phyloP scores from a whole-genome alignment of 2,113 vertebrate genomes.

The Actinemys pallida region DNA sequence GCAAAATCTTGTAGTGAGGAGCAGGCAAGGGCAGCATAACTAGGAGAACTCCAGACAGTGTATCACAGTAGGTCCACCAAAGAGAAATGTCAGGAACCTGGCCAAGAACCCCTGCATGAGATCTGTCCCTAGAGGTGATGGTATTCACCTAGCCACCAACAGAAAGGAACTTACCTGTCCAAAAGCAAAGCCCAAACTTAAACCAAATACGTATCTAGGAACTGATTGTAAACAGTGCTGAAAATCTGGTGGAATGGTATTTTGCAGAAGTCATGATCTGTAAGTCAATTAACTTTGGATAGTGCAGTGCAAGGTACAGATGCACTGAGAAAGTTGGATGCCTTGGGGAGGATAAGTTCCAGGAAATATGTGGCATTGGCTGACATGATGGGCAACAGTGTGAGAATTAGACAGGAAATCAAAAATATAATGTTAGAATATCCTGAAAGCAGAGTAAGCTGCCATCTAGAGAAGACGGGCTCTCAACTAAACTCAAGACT shows the following conservation, averaged over 20 bases:
- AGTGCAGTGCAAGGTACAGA: background rate
- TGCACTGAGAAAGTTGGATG: background rate
- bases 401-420: background rate
- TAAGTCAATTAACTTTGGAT: background rate
- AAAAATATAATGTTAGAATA: background rate
- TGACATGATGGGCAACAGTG: background rate
- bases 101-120: background rate
- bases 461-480: background rate
- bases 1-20: background rate
- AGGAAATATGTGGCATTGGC: background rate
- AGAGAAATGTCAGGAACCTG: background rate
- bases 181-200: fast-evolving
- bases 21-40: background rate
- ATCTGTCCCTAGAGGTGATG: background rate
- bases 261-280: background rate
- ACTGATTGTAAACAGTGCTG: background rate
- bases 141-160: background rate
- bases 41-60: background rate
- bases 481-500: background rate
- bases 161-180: background rate
- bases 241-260: background rate
- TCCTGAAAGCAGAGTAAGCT: background rate
- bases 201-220: background rate
- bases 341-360: background rate
- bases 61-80: background rate